phyloP scores from a whole-genome alignment of 2,797 vertebrate genomes.

The Sebastiscus albofasciatus region DNA sequence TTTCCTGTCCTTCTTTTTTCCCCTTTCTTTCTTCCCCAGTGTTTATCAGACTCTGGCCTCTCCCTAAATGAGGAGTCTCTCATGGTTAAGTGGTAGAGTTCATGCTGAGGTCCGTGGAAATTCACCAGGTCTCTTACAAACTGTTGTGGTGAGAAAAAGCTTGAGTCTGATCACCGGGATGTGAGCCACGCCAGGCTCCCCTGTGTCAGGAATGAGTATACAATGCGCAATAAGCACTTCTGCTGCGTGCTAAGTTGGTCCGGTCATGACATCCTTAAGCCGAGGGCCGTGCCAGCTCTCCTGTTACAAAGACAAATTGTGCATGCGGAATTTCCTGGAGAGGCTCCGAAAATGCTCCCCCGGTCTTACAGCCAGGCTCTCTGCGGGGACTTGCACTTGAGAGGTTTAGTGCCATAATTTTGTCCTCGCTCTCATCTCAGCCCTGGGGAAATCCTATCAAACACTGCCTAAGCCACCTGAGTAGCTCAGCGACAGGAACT shows the following conservation, averaged over 20 bases:
- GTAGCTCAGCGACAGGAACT: conserved; percentile 41
- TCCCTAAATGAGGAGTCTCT: conserved; percentile 77
- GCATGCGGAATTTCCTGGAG: conserved; percentile 80
- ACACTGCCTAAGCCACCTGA: conserved; percentile 49
- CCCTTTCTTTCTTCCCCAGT: conserved; percentile 67
- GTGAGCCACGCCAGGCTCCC: conserved; percentile 72
- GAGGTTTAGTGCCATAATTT: conserved; percentile 75
- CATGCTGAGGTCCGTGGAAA: conserved; percentile 80
- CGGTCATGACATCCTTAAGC: conserved; percentile 79
- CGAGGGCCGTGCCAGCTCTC: conserved; percentile 72
- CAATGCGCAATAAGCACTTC: conserved; percentile 80
- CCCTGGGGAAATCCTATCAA: conserved; percentile 51
- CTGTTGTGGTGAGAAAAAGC: conserved; percentile 73
- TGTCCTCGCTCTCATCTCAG: conserved; percentile 63
- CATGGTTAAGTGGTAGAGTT: conserved; percentile 77
- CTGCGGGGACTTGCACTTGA: conserved; percentile 65
- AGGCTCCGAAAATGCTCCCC: conserved; percentile 67
- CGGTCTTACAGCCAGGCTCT: conserved; percentile 65
- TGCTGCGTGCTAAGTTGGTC: conserved; percentile 80
- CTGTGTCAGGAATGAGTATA: conserved; percentile 77
- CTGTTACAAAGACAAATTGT: conserved; percentile 84
- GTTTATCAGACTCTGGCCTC: conserved; percentile 77
- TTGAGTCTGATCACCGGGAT: conserved; percentile 71
- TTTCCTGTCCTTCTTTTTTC: conserved; percentile 69
- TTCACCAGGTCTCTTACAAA: conserved; percentile 80